Evolutionary conservation across 1,140 invertebrate species (phyloP), one percentile per base, ranked within the genome.

Genomic region (Ips nitidus): DNA sequence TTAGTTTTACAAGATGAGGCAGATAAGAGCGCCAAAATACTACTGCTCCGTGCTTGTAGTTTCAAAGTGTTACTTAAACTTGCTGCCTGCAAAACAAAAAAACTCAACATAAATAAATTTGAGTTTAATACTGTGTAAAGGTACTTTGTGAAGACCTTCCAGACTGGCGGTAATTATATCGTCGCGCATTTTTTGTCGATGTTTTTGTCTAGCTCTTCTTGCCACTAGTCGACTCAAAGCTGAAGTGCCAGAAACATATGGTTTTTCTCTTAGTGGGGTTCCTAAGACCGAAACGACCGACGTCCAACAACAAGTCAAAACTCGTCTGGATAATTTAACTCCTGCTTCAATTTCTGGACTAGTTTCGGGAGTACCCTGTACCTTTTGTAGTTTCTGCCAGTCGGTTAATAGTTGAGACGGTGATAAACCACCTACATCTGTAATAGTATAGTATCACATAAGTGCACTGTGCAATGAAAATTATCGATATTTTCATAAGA

Each of bases 261-360:
- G 80, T 72, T 86, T 86, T 64, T 88, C 86, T 5, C 84, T 84
- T 55, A 96, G 80, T 0, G 94, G 88, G 0, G 89, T 88, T 22
- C 93, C 91, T 2, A 97, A 82, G 7, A 97, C 91, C n/a, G 90
- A 89, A 52, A 97, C 87, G 83, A 97, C 91, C 0, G 91, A 92
- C 55, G 92, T 90, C 94, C 94, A 97, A 77, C 94, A 95, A 73
- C 91, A 93, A 2, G 92, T 94, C 40, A 97, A 79, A n/a, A 97
- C 88, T 71, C 87, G 80, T 41, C 87, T 81, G 0, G 86, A 86
- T 22, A 89, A 75, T 76, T 87, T 88, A 2, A 85, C 84, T 70
- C 90, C 90, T 1, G 90, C 90, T 75, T 91, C 87, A 1, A 86
- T 81, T 76, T 90, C 86, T 2, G 88, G 83, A 72, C 86, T 88